Percentiles rank a stretch among this genome's conserved stretches.
phyloP scores from a whole-genome alignment of 2,888 invertebrate species.

The Panopea generosa region DNA sequence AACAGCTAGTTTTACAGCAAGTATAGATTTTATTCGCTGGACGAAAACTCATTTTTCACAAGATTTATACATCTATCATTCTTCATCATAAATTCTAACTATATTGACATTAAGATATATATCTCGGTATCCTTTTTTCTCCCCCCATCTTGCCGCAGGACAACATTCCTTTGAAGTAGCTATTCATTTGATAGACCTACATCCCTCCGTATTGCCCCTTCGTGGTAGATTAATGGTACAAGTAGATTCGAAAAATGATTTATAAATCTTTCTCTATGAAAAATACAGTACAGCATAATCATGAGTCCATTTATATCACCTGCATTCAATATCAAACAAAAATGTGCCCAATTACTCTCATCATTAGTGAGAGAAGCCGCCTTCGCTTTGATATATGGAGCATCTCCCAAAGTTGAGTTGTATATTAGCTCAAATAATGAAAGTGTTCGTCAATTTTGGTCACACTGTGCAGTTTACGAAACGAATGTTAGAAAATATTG shows the following conservation, averaged over 20 bases:
- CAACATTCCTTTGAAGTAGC: slow-evolving; percentile 54
- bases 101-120: slow-evolving; percentile 57
- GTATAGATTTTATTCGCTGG: no score
- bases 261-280: slow-evolving; percentile 35
- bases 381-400: slow-evolving; percentile 24
- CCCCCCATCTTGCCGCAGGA: slow-evolving; percentile 34
- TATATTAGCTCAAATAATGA: no score
- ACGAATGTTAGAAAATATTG: no score
- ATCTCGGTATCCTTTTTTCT: slow-evolving; percentile 45
- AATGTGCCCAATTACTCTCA: slow-evolving; percentile 10
- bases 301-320: slow-evolving; percentile 27
- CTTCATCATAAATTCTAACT: slow-evolving; percentile 39
- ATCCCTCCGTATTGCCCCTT: slow-evolving; percentile 28
- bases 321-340: slow-evolving; percentile 37
- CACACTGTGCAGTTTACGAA: no score
- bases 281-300: slow-evolving; percentile 6
- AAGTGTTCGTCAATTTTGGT: no score
- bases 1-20: no score
- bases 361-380: slow-evolving; percentile 1
- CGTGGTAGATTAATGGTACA: slow-evolving; percentile 54
- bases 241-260: slow-evolving; percentile 49
- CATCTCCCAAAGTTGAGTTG: slow-evolving; percentile 7
- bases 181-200: slow-evolving; percentile 56
- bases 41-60: slow-evolving; percentile 56
- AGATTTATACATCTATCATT: slow-evolving; percentile 45